Percentiles rank a stretch among this genome's conserved stretches.
phyloP scores from a whole-genome alignment of 2,113 vertebrate species.

The Nothobranchius kuhntae region DNA sequence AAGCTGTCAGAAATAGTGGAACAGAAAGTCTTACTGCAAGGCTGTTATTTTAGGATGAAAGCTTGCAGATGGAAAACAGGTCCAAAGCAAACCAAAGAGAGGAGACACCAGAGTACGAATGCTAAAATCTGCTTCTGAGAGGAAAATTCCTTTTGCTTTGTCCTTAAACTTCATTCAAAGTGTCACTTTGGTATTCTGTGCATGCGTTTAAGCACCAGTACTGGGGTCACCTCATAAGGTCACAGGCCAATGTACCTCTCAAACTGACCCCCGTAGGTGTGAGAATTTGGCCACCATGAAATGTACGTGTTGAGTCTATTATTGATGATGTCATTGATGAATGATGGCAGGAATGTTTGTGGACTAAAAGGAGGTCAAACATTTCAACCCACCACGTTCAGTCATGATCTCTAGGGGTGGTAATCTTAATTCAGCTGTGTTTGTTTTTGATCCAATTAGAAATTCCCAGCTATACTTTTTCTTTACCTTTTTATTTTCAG shows the following conservation, averaged over 20 bases:
- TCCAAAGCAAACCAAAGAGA: conserved; percentile 12
- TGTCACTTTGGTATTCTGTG: conserved; percentile 64
- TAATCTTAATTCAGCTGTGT: neutral
- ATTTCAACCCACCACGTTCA: neutral
- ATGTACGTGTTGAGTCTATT: conserved; percentile 22
- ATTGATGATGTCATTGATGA: conserved; percentile 52
- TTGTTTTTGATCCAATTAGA: no score
- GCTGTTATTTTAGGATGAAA: conserved; percentile 28
- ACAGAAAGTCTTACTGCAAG: conserved; percentile 16
- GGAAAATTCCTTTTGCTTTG: conserved; percentile 1
- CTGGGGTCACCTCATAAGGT: conserved; percentile 46
- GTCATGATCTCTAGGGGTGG: neutral
- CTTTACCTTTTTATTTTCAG: no score
- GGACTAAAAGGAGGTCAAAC: conserved; percentile 13
- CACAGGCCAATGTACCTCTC: conserved; percentile 62
- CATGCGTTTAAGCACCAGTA: conserved; percentile 41
- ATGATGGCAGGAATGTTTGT: conserved; percentile 47
- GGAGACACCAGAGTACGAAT: conserved; percentile 1
- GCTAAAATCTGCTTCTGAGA: neutral
- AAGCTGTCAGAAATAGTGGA: conserved; percentile 23
- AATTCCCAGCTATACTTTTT: no score
- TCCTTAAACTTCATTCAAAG: conserved; percentile 8
- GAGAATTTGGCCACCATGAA: conserved; percentile 44
- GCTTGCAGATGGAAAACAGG: conserved; percentile 18
- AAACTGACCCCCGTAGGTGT: conserved; percentile 47